phyloP scores from a whole-genome alignment of 2,888 invertebrate genomes.

The Aporophyla nigra region DNA sequence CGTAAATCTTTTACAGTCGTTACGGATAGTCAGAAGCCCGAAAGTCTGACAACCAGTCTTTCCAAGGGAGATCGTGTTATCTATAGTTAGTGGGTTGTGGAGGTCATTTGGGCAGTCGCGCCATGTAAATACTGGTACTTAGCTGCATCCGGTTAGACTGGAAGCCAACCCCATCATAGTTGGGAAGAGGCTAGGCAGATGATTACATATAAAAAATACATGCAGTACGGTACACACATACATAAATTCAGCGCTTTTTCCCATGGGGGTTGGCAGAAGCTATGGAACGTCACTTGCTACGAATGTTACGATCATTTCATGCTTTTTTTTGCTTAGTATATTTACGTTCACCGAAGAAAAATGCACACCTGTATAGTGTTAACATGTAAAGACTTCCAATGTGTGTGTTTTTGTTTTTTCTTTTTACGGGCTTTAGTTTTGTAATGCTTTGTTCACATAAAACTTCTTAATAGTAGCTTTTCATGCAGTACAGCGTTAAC shows the following conservation, averaged over 20 bases:
- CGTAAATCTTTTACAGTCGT: no score
- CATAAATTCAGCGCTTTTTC: background rate
- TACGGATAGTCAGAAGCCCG: no score
- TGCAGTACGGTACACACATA: background rate
- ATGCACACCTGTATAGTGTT: background rate
- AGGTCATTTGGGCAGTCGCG: no score
- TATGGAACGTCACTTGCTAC: background rate
- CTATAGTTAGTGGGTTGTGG: no score
- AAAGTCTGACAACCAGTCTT: no score
- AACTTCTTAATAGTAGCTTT: background rate
- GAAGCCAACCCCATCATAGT: no score
- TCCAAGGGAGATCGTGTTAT: no score
- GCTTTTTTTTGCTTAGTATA: background rate
- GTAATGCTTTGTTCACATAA: background rate
- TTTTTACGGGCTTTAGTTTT: no score
- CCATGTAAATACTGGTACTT: no score
- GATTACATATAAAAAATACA: no score
- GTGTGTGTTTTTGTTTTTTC: background rate
- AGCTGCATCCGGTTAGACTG: no score
- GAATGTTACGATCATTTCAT: background rate
- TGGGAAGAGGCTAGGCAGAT: no score
- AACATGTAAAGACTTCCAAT: background rate
- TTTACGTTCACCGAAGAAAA: background rate
- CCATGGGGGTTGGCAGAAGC: background rate
- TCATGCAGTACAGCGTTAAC: conserved; percentile 8